Conservation (phyloP, 2,888 invertebrate species). For the Cheilosia vulpina region DNA sequence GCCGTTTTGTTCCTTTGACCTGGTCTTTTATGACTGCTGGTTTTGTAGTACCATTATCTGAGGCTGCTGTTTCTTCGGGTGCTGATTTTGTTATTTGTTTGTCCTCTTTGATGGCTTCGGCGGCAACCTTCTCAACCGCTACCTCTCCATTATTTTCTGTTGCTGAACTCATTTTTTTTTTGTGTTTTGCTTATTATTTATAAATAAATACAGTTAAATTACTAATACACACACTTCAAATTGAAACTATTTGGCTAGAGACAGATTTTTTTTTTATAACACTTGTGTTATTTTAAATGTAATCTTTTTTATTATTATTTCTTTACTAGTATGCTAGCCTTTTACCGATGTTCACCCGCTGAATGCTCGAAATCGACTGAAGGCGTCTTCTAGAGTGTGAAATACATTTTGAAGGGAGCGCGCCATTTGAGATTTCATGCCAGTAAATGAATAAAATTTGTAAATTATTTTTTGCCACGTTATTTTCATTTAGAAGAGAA, state of each 20-base stretch:
- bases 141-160: slow-evolving; percentile 91
- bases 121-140: slow-evolving; percentile 89
- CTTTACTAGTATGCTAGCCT: slow-evolving; percentile 74
- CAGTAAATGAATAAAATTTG: slow-evolving; percentile 77
- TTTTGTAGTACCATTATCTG: slow-evolving; percentile 81
- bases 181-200: slow-evolving; percentile 70
- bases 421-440: slow-evolving; percentile 83
- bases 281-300: slow-evolving; percentile 78
- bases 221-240: slow-evolving; percentile 65
- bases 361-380: slow-evolving; percentile 86
- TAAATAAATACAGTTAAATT: slow-evolving; percentile 43
- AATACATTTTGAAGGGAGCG: slow-evolving; percentile 90
- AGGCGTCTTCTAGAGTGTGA: slow-evolving; percentile 86
- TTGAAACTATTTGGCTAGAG: slow-evolving; percentile 64
- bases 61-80: slow-evolving; percentile 79
- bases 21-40: slow-evolving; percentile 88
- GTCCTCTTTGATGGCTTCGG: slow-evolving; percentile 84
- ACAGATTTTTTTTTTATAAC: slow-evolving; percentile 66
- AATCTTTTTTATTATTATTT: slow-evolving; percentile 76
- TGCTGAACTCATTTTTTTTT: slow-evolving; percentile 87
- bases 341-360: slow-evolving; percentile 84
- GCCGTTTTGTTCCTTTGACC: slow-evolving; percentile 91
- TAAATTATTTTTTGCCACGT: slow-evolving; percentile 74
- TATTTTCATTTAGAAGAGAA: slow-evolving; percentile 75
- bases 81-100: slow-evolving; percentile 81